A percentile compares a stretch with the other conserved stretches of the same genome.
Conservation (phyloP, 2,888 invertebrate genomes). For the Belgica antarctica region DNA sequence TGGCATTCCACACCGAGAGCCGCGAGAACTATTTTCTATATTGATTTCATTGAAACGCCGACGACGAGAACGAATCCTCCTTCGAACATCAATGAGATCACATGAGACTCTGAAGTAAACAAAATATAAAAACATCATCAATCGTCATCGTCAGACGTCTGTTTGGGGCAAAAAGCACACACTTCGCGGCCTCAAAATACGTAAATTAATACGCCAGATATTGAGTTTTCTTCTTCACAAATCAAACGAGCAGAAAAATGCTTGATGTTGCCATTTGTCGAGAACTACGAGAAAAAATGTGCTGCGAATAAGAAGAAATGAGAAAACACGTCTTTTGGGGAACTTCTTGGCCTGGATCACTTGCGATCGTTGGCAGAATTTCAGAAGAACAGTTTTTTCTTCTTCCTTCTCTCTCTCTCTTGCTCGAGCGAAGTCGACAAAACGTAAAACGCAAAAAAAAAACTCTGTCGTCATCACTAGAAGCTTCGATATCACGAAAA, state of each 20-base stretch:
- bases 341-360: not conserved
- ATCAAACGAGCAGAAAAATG: not conserved
- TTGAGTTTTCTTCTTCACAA: not conserved
- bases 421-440: not conserved
- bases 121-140: conserved; percentile 5
- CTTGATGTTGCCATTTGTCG: not conserved
- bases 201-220: conserved; percentile 11
- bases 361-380: too few species aligned
- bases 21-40: too few species aligned
- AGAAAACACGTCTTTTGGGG: not conserved
- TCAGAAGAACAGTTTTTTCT: not conserved
- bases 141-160: conserved; percentile 7
- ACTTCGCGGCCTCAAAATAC: not conserved
- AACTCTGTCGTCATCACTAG: not conserved
- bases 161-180: conserved; percentile 4
- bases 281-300: not conserved
- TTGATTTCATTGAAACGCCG: too few species aligned
- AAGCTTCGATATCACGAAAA: not conserved
- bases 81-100: not conserved
- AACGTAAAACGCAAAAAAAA: not conserved
- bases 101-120: conserved; percentile 6
- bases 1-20: not conserved
- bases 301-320: not conserved
- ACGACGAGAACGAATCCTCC: conserved; percentile 15
- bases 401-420: not conserved